A percentile compares a stretch with the other conserved stretches of the same genome.
phyloP scores from a whole-genome alignment of 1,140 invertebrate genomes.

The Sesamia nonagrioides region DNA sequence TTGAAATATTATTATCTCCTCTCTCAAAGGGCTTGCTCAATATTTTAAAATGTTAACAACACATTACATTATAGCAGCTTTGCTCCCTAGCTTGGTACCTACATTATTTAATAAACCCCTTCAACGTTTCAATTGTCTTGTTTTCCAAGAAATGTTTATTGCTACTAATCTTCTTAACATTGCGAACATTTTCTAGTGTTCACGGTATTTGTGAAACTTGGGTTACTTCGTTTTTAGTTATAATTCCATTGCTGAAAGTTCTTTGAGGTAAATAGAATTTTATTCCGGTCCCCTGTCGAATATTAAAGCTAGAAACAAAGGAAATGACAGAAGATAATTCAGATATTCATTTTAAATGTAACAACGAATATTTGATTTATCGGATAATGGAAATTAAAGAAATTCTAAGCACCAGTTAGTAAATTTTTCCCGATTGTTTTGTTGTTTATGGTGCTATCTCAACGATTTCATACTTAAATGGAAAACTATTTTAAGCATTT shows the following conservation, averaged over 20 bases:
- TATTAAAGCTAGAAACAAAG: not conserved
- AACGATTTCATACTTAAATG: not conserved
- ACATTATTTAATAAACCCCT: not conserved
- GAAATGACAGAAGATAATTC: not conserved
- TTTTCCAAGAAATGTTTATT: conserved; percentile 17
- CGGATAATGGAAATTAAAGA: not conserved
- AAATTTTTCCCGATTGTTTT: too few relatives aligned
- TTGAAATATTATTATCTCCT: conserved; percentile 35
- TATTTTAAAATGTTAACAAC: conserved; percentile 36
- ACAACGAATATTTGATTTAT: not conserved
- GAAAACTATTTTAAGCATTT: not conserved
- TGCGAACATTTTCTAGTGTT: not conserved
- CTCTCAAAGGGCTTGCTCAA: conserved; percentile 31
- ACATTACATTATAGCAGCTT: conserved; percentile 21
- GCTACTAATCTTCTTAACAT: conserved; percentile 27
- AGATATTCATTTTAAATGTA: not conserved
- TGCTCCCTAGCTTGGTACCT: not conserved
- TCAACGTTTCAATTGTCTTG: conserved; percentile 13
- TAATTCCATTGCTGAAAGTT: not conserved
- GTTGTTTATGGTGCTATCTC: not conserved
- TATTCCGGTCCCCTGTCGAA: not conserved
- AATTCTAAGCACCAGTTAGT: not conserved
- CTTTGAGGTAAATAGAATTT: not conserved
- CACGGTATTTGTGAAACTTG: not conserved
- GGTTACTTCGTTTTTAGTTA: conserved; percentile 1